Evolutionary conservation across 2,113 vertebrate genomes (phyloP).

Genomic region (Sarotherodon lohbergeri): DNA sequence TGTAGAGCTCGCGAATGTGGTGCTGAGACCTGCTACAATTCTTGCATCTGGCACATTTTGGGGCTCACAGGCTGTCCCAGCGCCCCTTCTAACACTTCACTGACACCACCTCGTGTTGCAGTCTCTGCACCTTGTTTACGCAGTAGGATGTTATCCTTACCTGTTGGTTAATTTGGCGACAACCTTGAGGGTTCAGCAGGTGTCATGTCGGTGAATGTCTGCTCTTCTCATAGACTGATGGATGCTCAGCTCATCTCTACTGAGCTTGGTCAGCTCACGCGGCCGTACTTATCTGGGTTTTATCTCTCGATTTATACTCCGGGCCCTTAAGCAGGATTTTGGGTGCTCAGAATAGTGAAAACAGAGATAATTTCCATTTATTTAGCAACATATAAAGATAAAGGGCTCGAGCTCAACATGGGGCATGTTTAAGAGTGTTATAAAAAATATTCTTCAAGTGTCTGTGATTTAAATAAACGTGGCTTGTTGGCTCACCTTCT

Average conservation of each 20-base stretch:
- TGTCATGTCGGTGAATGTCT: background rate
- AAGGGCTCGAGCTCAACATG: background rate
- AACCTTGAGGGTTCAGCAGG: background rate
- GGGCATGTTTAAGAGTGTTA: background rate
- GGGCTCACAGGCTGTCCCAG: background rate
- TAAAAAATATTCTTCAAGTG: background rate
- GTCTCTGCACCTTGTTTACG: background rate
- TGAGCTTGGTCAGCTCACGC: rapidly evolving
- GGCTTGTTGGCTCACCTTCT: background rate
- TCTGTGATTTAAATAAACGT: background rate
- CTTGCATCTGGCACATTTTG: background rate
- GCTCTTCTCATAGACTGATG: rapidly evolving
- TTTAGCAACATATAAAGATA: background rate
- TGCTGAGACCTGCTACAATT: background rate
- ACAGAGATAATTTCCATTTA: background rate
- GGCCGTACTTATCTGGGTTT: background rate
- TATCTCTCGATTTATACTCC: background rate
- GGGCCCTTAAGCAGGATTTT: background rate
- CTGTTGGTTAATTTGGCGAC: background rate
- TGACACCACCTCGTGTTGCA: background rate
- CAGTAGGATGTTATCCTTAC: background rate
- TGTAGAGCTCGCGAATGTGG: background rate
- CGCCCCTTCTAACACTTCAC: background rate
- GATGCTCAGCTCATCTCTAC: rapidly evolving
- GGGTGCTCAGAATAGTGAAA: background rate